A percentile compares a stretch with the other conserved stretches of the same genome.
phyloP scores from a whole-genome alignment of 2,113 vertebrate species.

The Aphelocoma coerulescens region DNA sequence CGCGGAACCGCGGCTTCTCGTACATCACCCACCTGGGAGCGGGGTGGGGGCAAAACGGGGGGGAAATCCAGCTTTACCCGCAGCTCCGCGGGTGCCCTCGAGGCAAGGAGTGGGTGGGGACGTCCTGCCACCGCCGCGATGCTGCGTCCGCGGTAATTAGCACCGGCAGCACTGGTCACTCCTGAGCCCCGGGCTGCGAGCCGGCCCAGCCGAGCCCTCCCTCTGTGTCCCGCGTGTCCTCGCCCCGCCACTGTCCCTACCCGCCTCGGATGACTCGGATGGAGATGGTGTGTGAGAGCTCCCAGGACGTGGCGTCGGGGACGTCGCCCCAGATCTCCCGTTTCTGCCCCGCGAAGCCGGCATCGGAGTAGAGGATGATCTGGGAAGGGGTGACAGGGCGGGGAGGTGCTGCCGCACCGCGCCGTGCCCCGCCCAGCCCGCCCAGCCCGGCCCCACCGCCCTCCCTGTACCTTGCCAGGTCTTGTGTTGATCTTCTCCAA shows the following conservation, averaged over 20 bases:
- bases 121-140: background rate
- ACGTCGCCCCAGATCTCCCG: conserved; percentile 81
- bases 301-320: conserved; percentile 80
- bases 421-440: accelerated
- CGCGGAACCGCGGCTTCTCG: conserved; percentile 86
- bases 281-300: conserved; percentile 81
- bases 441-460: background rate
- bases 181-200: background rate
- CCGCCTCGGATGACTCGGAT: conserved; percentile 88
- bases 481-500: conserved; percentile 85
- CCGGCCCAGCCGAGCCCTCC: accelerated
- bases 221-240: accelerated
- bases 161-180: accelerated
- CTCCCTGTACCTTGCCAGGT: conserved; percentile 86
- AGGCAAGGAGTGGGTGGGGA: background rate
- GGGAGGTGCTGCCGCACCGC: background rate
- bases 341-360: conserved; percentile 77
- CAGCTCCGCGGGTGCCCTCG: background rate
- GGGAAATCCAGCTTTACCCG: accelerated
- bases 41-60: background rate
- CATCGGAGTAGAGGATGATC: conserved; percentile 85
- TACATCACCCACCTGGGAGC: conserved; percentile 89
- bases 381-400: conserved; percentile 9
- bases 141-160: background rate
- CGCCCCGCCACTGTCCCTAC: conserved; percentile 62